These are phyloP conservation scores for Peromyscus maniculatus DNA, from an alignment of 2,113 vertebrate genomes.

Conservation along the genomic window DNA sequence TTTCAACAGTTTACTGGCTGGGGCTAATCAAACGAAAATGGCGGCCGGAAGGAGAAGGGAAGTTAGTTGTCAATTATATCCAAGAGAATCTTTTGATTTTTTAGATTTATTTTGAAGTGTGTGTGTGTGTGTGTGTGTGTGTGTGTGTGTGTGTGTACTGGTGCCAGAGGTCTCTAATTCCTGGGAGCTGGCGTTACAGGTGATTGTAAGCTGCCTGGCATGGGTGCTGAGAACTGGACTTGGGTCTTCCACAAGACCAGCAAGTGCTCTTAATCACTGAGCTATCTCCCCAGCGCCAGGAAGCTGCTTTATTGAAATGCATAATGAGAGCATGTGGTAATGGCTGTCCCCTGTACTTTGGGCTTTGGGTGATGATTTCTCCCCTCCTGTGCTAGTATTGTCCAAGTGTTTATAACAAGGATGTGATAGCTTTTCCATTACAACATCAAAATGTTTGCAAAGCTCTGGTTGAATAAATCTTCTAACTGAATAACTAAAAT, in stretches of 20 bases:
- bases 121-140: too few species aligned
- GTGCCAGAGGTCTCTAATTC: too few species aligned
- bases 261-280: background rate
- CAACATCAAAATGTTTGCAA: slow-evolving; percentile 32
- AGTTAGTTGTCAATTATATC: background rate
- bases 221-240: too few species aligned
- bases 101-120: too few species aligned
- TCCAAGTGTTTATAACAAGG: background rate
- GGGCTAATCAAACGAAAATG: background rate
- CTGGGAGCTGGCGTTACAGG: too few species aligned
- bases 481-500: background rate
- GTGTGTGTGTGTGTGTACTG: too few species aligned
- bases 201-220: too few species aligned
- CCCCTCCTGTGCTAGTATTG: background rate
- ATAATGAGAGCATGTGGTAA: background rate
- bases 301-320: slow-evolving; percentile 14
- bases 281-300: background rate
- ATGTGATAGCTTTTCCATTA: background rate
- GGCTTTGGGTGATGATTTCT: background rate
- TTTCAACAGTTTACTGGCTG: background rate
- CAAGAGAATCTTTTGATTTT: too few species aligned
- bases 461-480: slow-evolving; percentile 15
- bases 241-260: too few species aligned
- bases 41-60: background rate
- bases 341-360: background rate